A percentile compares a stretch with the other conserved stretches of the same genome.
Evolutionary conservation across 2,113 vertebrate genomes (phyloP).

Genomic region (Grammomys dolichurus): DNA sequence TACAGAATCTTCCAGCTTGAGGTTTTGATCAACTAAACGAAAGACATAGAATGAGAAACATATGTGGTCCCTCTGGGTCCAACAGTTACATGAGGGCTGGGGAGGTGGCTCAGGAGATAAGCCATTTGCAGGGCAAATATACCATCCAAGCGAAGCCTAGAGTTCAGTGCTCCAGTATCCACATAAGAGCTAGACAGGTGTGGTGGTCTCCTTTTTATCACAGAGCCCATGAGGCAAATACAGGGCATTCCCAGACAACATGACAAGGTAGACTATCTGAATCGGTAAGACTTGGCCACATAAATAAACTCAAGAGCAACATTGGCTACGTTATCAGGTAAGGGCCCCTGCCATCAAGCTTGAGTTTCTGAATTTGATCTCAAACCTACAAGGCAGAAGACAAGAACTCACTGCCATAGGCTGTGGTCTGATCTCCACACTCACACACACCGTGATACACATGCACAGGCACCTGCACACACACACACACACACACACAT

Average conservation of each 20-base stretch:
- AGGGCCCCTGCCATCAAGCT: not conserved
- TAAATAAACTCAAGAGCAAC: not conserved
- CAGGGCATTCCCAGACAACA: not conserved
- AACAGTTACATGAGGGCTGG: not conserved
- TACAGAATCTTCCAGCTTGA: not conserved
- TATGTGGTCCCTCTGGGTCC: not conserved
- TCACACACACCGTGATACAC: not conserved
- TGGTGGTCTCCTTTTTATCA: too few species aligned
- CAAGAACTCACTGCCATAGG: not conserved
- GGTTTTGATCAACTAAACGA: slow-evolving; percentile 10
- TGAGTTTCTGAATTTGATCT: not conserved
- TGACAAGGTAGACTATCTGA: not conserved
- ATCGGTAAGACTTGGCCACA: not conserved
- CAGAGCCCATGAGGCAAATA: not conserved
- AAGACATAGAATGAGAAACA: not conserved
- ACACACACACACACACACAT: not conserved
- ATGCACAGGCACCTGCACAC: not conserved
- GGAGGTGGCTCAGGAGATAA: not conserved
- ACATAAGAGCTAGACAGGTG: not conserved
- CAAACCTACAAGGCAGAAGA: not conserved
- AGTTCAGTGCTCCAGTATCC: not conserved
- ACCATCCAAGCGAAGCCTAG: not conserved
- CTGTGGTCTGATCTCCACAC: too few species aligned
- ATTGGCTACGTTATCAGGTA: too few species aligned
- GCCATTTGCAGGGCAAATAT: not conserved